Conservation (phyloP, 1,140 invertebrate genomes). For the Bombus ignitus region DNA sequence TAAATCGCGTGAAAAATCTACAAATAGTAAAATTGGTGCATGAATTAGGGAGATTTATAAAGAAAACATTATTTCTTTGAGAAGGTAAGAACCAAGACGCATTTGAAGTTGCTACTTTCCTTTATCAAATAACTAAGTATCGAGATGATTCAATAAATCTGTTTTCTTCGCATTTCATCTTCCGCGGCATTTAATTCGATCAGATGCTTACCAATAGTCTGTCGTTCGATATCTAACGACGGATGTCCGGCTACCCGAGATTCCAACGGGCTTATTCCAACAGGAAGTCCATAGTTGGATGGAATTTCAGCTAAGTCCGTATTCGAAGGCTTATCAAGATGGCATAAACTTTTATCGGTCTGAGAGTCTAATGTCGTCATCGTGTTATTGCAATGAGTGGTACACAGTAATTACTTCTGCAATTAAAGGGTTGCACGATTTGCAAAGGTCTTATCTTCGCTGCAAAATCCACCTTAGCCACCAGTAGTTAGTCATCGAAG, state of each 20-base stretch:
- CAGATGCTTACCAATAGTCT: conserved; percentile 82
- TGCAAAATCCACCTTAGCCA: conserved; percentile 24
- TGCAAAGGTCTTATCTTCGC: conserved; percentile 49
- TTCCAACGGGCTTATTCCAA: conserved; percentile 76
- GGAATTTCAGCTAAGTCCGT: conserved; percentile 41
- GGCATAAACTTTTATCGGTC: conserved; percentile 48
- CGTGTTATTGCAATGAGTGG: conserved; percentile 28
- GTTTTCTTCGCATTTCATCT: neutral
- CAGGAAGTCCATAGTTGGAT: conserved; percentile 65
- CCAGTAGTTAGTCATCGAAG: conserved; percentile 23
- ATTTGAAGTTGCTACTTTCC: neutral
- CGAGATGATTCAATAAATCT: neutral
- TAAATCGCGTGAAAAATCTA: no score
- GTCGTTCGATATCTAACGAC: conserved; percentile 82
- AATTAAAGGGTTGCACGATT: conserved; percentile 58
- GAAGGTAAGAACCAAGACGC: neutral
- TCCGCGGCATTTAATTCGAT: conserved; percentile 16
- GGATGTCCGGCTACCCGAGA: conserved; percentile 89
- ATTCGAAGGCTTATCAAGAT: conserved; percentile 52
- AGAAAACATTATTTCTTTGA: neutral
- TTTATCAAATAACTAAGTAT: neutral
- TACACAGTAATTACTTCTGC: conserved; percentile 54
- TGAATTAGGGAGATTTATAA: neutral
- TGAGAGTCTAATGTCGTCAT: conserved; percentile 63
- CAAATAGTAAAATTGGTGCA: no score